Percentiles rank a stretch among this genome's conserved stretches.
Conservation (phyloP, 2,113 vertebrate genomes). For the Brachionichthys hirsutus region DNA sequence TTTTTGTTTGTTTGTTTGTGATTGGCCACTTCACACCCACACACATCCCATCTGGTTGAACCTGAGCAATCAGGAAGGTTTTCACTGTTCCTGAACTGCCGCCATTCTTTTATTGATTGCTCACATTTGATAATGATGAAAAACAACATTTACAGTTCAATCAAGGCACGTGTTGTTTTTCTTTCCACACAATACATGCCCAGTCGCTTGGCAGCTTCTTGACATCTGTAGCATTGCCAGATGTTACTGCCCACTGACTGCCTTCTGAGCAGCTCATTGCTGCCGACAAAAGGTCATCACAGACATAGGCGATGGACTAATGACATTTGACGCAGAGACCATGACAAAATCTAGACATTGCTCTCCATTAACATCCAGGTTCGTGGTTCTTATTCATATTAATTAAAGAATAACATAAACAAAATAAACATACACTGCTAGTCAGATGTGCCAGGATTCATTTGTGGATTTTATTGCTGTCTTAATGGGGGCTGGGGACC, state of each 20-base stretch:
- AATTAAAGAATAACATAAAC: too few species aligned
- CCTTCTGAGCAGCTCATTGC: constrained; percentile 56
- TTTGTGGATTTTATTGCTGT: too few species aligned
- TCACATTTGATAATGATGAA: constrained; percentile 61
- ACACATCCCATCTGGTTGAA: constrained; percentile 61
- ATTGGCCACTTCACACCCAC: constrained; percentile 69
- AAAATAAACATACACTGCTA: too few species aligned
- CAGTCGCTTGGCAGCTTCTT: constrained; percentile 33
- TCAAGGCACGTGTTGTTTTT: constrained; percentile 50
- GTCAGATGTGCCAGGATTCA: too few species aligned
- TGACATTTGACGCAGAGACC: constrained; percentile 26
- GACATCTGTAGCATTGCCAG: constrained; percentile 62
- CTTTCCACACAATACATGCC: constrained; percentile 51
- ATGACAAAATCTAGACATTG: constrained; percentile 24
- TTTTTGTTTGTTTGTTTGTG: constrained; percentile 42
- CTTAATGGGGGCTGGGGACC: too few species aligned
- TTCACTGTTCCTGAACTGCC: constrained; percentile 57
- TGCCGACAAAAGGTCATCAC: constrained; percentile 59
- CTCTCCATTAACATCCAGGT: neutral
- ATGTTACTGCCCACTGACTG: constrained; percentile 61
- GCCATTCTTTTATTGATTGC: constrained; percentile 67
- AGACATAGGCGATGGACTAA: constrained; percentile 40
- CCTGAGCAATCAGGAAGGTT: constrained; percentile 62
- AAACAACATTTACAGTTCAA: constrained; percentile 42
- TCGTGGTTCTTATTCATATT: too few species aligned